Base-by-base conservation (phyloP, 2,888 invertebrate genomes). In the Drosophila kanekoi region DNA sequence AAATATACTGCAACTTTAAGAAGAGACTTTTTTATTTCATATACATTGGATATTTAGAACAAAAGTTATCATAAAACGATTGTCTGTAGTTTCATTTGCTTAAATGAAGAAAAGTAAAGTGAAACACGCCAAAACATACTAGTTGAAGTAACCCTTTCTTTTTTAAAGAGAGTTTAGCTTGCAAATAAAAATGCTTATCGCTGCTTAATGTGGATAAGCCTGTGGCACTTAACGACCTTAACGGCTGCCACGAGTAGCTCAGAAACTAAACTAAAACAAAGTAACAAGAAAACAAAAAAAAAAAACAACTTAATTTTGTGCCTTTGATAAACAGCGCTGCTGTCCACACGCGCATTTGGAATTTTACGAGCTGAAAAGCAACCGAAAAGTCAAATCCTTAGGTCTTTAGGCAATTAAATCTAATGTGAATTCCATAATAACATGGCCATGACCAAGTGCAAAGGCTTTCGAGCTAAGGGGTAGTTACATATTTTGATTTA, bases 351-450 rank as follows among this genome's bases (percentile, higher is more conserved):
- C 69, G 65, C 69, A 63, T 67, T 72, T 44, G 45, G 23, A 44
- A 54, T 72, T 87, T 87, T 87, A 89, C 59, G 81, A 76, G 75
- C 81, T 80, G 67, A 79, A 86, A 87, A 81, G 64, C 73, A 67
- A 67, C 67, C 77, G 56, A 71, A 62, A 52, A 66, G 37, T 53
- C 14, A 60, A 71, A 40, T 59, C 53, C 49, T 28, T 58, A 67
- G 76, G 72, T 71, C 68, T 66, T 52, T 35, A 10, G 68, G 78
- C 79, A 87, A 83, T 86, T 86, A 88, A 86, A 86, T 89, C 87
- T 84, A 79, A 88, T 88, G 77, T 80, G 79, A 81, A 83, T 86
- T 84, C 77, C 89, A 87, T 86, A 88, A 87, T 81, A 86, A 87
- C 75, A 88, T 77, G 73, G 75, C 77, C 78, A 88, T 83, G 81